Evolutionary conservation across 2,888 invertebrate genomes (phyloP), one percentile per base, ranked within the genome.

Genomic region (Abscondita cerata): DNA sequence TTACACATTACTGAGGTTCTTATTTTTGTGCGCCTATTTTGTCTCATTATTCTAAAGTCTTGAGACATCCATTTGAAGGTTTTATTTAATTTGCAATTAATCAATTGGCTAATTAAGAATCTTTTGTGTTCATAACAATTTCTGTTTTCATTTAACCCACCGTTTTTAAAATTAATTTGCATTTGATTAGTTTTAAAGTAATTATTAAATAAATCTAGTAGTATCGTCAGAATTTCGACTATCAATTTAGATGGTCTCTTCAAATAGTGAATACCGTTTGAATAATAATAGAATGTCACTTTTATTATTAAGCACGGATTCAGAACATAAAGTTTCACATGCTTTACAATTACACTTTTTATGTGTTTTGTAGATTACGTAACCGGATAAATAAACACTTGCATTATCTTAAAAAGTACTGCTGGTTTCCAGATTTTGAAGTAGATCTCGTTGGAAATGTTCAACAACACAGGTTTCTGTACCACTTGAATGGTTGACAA

Each of bases 101-200:
- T 46, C 18, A 46, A 46, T 5, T 46, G 46, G 16, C 19, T 2
- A 3, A 46, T 46, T 16, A 46, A 46, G 18, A 46, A 46, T 19
- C 16, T 18, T 46, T 46, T 46, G 46, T 46, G 46, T 46, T 46
- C 38, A 38, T 38, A 38, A 38, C 38, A 38, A n/a, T 2, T 13
- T 5, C 13, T 3, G n/a, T 38, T 13, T 8, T 2, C 9, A 5
- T 3, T 3, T 13, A 38, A 13, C 38, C 38, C 13, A 13, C n/a
- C 4, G 12, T 38, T 38, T 38, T 38, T 46, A 19, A 46, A 18
- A 13, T 16, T 12, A 15, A 4, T 2, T 25, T 25, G 3, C 6
- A 4, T 25, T 6, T 25, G 25, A 25, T 25, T 25, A 4, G 2
- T 25, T 2, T 25, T 4, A 25, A 25, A 38, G 12, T 25, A 25